These are phyloP conservation scores for Plagodis dolabraria DNA, from an alignment of 2,888 invertebrate genomes.

Conservation along the genomic window DNA sequence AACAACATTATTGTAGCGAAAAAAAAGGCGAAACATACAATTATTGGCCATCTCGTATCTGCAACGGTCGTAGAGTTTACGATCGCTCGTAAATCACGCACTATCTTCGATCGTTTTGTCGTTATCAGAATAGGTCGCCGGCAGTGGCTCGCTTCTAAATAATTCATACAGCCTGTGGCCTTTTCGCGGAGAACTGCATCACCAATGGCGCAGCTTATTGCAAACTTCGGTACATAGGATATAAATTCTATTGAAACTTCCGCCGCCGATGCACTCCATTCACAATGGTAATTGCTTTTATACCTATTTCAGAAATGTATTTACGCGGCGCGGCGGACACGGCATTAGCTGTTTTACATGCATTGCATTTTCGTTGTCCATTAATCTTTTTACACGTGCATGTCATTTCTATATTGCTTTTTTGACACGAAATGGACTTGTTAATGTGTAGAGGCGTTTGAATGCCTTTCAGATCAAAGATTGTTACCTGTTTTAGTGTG, in stretches of 20 bases:
- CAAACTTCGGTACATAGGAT: conserved; percentile 26
- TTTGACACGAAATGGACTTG: conserved; percentile 12
- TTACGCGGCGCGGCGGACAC: conserved; percentile 2
- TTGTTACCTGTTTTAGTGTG: conserved; percentile 18
- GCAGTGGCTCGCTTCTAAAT: conserved; percentile 42
- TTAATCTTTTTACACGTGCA: conserved; percentile 14
- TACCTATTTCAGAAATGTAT: conserved; percentile 20
- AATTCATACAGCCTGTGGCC: conserved; percentile 47
- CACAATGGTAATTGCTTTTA: conserved; percentile 16
- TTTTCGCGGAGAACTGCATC: conserved; percentile 37
- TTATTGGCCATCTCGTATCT: conserved; percentile 25
- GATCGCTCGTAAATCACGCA: conserved; percentile 48
- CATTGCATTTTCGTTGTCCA: conserved; percentile 14
- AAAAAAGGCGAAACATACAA: conserved; percentile 16
- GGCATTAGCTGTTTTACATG: conserved; percentile 15
- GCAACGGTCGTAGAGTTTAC: conserved; percentile 22
- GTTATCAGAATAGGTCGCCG: conserved; percentile 42
- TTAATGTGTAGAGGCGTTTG: conserved; percentile 9
- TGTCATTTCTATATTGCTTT: conserved; percentile 10
- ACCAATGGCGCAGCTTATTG: conserved; percentile 38
- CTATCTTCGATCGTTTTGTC: conserved; percentile 26
- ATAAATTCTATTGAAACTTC: conserved; percentile 33
- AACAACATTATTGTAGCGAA: conserved; percentile 16
- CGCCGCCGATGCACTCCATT: conserved; percentile 7
- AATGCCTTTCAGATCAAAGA: not conserved